Evolutionary conservation across 2,888 invertebrate species (phyloP), one percentile per base, ranked within the genome.

Genomic region (Dinocampus coccinellae): DNA sequence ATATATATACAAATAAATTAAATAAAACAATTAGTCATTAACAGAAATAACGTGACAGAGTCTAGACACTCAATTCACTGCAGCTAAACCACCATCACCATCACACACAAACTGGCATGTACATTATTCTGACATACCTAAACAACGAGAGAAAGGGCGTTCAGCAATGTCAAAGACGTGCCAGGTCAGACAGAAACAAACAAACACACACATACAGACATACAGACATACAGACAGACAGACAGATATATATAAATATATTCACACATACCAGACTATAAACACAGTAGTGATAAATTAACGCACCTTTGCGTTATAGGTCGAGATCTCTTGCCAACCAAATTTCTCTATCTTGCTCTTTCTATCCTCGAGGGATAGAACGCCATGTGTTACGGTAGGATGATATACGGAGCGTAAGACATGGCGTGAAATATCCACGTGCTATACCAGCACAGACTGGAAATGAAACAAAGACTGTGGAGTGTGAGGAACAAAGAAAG

Each of bases 381-480:
- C 78, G 79, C 82, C 84, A 83, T 81, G 82, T 84, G 84, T 81
- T 83, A 77, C 81, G 22, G 16, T 67, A 60, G 79, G 77, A 84
- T 84, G 84, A 84, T 84, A 76, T 84, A 84, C 80, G 82, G 78
- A 72, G 73, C 77, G 77, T 76, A 78, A 76, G 77, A 76, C 73
- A 74, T 75, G 75, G 77, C 75, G 77, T 77, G 79, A 79, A 81
- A 81, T 79, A 80, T 79, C 73, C 75, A 72, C 73, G 69, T 70
- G 73, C 68, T 39, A 39, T 39, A 39, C 39, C 39, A 39, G 2
- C n/a, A 29, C 29, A n/a, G 66, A 24, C 36, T 72, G 73, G 64
- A 65, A 69, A 34, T 60, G 29, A 67, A 74, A 67, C 63, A 60
- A 57, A 42, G 66, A 60, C 34, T 29, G 58, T n/a, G 68, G 39